A percentile compares a stretch with the other conserved stretches of the same genome.
These are phyloP conservation scores for Drosophila ogumai DNA, from an alignment of 1,140 invertebrate species.

Conservation along the genomic window DNA sequence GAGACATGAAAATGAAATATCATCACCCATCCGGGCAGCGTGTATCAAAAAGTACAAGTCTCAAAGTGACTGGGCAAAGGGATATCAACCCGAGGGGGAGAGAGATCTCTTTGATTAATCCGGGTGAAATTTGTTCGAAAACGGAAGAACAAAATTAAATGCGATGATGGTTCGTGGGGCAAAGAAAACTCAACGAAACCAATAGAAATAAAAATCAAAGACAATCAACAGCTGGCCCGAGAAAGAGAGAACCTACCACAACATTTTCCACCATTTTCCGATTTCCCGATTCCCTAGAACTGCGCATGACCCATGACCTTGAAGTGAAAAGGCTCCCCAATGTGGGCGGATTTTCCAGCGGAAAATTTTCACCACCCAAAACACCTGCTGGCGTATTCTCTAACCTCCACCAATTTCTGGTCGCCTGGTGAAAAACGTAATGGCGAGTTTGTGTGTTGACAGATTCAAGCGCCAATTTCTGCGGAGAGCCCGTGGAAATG, in stretches of 20 bases:
- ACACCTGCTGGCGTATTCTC: slow-evolving; percentile 8
- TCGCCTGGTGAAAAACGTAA: slow-evolving; percentile 73
- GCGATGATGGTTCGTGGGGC: slow-evolving; percentile 12
- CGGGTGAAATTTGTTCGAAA: slow-evolving; percentile 23
- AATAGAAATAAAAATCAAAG: slow-evolving; percentile 1
- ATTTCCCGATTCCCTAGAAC: slow-evolving; percentile 14
- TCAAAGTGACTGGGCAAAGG: slow-evolving; percentile 14
- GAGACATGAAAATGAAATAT: slow-evolving; percentile 72
- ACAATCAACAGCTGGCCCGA: slow-evolving; percentile 61
- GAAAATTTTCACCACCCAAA: slow-evolving; percentile 42
- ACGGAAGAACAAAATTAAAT: slow-evolving; percentile 60
- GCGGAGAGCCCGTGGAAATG: slow-evolving; percentile 15
- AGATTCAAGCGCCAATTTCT: slow-evolving; percentile 72
- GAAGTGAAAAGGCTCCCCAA: slow-evolving; percentile 31
- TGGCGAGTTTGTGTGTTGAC: slow-evolving; percentile 83
- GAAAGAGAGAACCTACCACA: slow-evolving; percentile 69
- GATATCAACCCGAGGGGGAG: background rate
- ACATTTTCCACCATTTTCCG: slow-evolving; percentile 40
- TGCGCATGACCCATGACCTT: slow-evolving; percentile 77
- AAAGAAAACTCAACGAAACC: slow-evolving; percentile 48
- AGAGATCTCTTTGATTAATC: slow-evolving; percentile 37
- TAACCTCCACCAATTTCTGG: slow-evolving; percentile 29
- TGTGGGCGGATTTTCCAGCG: slow-evolving; percentile 23
- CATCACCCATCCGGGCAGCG: slow-evolving; percentile 42
- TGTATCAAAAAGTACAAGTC: slow-evolving; percentile 3